These are phyloP conservation scores for Tanytarsus gracilentus DNA, from an alignment of 2,888 invertebrate species.

Conservation along the genomic window DNA sequence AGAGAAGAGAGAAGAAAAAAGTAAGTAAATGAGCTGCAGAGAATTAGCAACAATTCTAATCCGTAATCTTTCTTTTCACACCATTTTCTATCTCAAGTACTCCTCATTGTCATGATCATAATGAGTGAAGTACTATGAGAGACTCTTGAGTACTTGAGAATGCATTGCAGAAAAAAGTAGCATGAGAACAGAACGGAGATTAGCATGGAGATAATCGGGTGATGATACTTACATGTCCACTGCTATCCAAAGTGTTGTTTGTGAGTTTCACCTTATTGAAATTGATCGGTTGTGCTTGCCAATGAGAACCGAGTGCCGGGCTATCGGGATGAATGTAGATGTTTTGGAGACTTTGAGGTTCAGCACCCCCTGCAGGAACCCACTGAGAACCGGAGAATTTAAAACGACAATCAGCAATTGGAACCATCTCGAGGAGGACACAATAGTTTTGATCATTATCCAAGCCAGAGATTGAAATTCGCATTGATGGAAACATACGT, in stretches of 20 bases:
- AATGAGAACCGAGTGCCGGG: slow-evolving; percentile 74
- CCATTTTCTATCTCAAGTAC: slow-evolving; percentile 21
- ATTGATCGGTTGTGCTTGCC: slow-evolving; percentile 72
- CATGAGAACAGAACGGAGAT: not conserved
- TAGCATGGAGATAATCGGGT: not conserved
- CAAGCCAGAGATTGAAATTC: slow-evolving; percentile 64
- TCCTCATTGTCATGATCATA: not conserved
- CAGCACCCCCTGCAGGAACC: slow-evolving; percentile 79
- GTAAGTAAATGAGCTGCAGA: slow-evolving; percentile 19
- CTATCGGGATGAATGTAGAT: slow-evolving; percentile 82
- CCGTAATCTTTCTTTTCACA: slow-evolving; percentile 16
- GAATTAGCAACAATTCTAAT: not conserved
- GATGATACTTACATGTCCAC: slow-evolving; percentile 60
- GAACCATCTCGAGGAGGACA: slow-evolving; percentile 68
- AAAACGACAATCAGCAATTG: slow-evolving; percentile 67
- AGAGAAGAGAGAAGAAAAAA: slow-evolving; percentile 32
- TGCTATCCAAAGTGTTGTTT: slow-evolving; percentile 71
- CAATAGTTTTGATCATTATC: slow-evolving; percentile 75
- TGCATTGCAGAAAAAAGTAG: not conserved
- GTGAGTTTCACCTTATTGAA: slow-evolving; percentile 83
- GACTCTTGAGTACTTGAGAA: slow-evolving; percentile 24
- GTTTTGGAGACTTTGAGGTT: slow-evolving; percentile 65
- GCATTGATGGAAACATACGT: slow-evolving; percentile 86
- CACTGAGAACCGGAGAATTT: slow-evolving; percentile 78
- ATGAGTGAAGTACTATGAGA: no score